Conservation (phyloP, 2,113 vertebrate genomes). For the Caloenas nicobarica region DNA sequence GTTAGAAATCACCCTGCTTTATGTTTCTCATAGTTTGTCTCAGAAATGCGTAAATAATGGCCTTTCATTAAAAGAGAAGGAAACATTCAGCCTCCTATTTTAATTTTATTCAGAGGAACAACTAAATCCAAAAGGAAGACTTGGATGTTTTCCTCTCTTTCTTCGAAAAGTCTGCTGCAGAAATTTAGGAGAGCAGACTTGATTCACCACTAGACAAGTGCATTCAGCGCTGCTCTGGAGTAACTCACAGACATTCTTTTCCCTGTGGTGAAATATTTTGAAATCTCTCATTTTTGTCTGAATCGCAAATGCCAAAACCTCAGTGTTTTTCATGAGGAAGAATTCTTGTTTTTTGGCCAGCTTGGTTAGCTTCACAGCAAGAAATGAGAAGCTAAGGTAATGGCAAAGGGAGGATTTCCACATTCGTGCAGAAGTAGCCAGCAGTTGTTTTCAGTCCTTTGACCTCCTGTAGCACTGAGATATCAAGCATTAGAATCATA, state of each 20-base stretch:
- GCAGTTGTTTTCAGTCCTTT: neutral
- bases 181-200: neutral
- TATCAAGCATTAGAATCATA: neutral
- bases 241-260: constrained; percentile 38
- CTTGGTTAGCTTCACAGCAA: constrained; percentile 34
- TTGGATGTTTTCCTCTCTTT: neutral
- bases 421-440: neutral
- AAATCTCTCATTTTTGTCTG: constrained; percentile 46
- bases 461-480: neutral
- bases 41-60: constrained; percentile 17
- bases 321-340: neutral
- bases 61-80: constrained; percentile 16
- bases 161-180: constrained; percentile 21
- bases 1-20: constrained; percentile 4
- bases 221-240: neutral
- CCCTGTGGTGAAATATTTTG: constrained; percentile 42
- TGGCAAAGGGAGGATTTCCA: constrained; percentile 21
- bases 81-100: constrained; percentile 22
- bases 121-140: constrained; percentile 13
- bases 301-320: constrained; percentile 61
- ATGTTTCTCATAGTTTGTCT: constrained; percentile 31
- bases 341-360: constrained; percentile 48
- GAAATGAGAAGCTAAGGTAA: constrained; percentile 20
- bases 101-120: constrained; percentile 15
- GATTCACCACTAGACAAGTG: neutral